Percentiles rank a stretch among this genome's conserved stretches.
Evolutionary conservation across 2,113 vertebrate species (phyloP).

Genomic region (Amphiprion percula): DNA sequence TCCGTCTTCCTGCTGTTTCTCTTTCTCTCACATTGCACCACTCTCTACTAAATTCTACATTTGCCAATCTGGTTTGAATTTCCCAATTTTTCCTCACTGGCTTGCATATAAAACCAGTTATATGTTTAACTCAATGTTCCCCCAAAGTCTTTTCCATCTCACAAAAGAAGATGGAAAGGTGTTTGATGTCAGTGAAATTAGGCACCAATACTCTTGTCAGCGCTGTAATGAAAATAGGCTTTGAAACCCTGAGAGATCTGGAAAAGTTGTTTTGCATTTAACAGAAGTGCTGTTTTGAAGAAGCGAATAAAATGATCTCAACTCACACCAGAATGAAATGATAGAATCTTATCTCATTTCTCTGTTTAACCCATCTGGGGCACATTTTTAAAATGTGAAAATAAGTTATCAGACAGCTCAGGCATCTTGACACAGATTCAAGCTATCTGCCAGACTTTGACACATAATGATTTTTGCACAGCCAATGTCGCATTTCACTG

Average conservation of each 20-base stretch:
- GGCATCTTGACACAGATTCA: conserved; percentile 1
- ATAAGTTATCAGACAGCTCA: conserved; percentile 1
- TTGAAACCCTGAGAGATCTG: neutral
- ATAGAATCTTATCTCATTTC: conserved; percentile 1
- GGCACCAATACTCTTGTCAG: conserved; percentile 31
- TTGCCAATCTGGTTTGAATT: conserved; percentile 75
- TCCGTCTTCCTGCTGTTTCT: conserved; percentile 31
- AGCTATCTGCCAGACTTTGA: conserved; percentile 15
- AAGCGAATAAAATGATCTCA: neutral
- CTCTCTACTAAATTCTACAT: conserved; percentile 13
- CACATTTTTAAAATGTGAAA: neutral
- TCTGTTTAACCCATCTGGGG: conserved; percentile 29
- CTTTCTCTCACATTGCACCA: neutral
- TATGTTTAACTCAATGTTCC: conserved; percentile 24
- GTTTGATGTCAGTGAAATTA: conserved; percentile 42
- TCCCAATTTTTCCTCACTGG: conserved; percentile 40
- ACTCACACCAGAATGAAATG: neutral
- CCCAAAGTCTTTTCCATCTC: conserved; percentile 24
- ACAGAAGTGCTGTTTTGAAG: neutral
- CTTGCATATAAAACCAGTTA: conserved; percentile 22
- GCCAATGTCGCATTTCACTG: conserved; percentile 9
- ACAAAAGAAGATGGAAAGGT: conserved; percentile 48
- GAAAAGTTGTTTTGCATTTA: conserved; percentile 6
- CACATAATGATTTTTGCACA: conserved; percentile 31
- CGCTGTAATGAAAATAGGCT: conserved; percentile 14